Conservation (phyloP, 1,140 invertebrate species). For the Sitophilus oryzae region DNA sequence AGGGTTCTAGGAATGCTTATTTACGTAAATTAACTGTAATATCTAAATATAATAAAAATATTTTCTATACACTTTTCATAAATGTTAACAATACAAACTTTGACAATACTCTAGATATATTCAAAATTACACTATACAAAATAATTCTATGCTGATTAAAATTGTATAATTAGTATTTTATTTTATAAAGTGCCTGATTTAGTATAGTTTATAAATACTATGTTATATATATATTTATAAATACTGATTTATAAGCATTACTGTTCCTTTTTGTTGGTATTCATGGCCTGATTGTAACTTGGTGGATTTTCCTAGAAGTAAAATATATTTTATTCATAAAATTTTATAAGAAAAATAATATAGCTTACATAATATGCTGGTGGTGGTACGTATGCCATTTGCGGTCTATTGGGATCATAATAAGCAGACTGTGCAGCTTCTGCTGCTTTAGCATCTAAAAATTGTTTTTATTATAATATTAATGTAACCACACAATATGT, state of each 20-base stretch:
- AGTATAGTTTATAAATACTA: not conserved
- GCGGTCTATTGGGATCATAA: constrained; percentile 21
- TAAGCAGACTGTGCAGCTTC: constrained; percentile 54
- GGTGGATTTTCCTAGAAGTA: constrained; percentile 22
- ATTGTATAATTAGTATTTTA: not conserved
- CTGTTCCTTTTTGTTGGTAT: constrained; percentile 19
- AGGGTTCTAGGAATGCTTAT: too few relatives aligned
- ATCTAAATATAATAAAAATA: too few relatives aligned
- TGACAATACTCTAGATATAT: too few relatives aligned
- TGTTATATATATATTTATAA: not conserved
- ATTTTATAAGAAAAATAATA: not conserved
- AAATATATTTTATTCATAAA: not conserved
- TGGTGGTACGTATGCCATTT: constrained; percentile 55
- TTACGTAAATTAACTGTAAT: too few relatives aligned
- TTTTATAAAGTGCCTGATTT: not conserved
- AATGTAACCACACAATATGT: not conserved
- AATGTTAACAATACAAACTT: too few relatives aligned
- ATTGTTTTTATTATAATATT: not conserved
- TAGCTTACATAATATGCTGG: constrained; percentile 74
- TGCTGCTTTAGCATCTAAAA: constrained; percentile 65
- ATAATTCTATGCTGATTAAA: not conserved
- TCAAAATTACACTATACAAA: too few relatives aligned
- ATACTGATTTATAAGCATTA: not conserved
- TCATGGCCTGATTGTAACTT: constrained; percentile 24
- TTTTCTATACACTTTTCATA: too few relatives aligned